Evolutionary conservation across 2,888 invertebrate species (phyloP).

Genomic region (Azorinus chamasolen): DNA sequence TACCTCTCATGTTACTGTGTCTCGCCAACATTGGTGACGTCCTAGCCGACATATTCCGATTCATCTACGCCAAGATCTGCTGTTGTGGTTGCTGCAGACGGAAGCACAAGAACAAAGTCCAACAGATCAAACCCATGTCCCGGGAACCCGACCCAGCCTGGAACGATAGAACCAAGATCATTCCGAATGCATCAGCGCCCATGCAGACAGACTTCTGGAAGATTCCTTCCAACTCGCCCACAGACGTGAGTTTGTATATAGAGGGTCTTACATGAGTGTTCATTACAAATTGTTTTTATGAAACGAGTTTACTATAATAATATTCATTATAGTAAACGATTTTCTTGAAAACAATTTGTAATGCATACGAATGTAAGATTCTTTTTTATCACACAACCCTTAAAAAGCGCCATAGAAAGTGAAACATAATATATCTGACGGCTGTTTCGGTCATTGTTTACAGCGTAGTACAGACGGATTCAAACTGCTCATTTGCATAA

Average conservation of each 20-base stretch:
- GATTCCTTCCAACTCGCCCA: constrained; percentile 67
- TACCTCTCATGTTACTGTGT: constrained; percentile 88
- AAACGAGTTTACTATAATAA: too few species aligned
- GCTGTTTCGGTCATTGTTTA: too few species aligned
- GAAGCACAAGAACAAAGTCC: constrained; percentile 67
- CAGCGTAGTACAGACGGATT: too few species aligned
- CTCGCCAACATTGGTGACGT: constrained; percentile 88
- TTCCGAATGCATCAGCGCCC: constrained; percentile 56
- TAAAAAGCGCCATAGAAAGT: too few species aligned
- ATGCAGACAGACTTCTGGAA: constrained; percentile 71
- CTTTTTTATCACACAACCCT: too few species aligned
- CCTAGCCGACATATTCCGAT: constrained; percentile 87
- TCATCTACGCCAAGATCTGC: constrained; percentile 86
- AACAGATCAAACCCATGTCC: constrained; percentile 69
- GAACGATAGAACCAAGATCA: constrained; percentile 70
- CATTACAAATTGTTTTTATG: too few species aligned
- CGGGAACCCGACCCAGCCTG: constrained; percentile 70
- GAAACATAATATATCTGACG: too few species aligned
- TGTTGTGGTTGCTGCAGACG: constrained; percentile 84
- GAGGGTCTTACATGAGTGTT: too few species aligned
- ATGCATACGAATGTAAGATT: too few species aligned
- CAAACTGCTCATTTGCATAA: too few species aligned
- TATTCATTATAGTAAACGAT: too few species aligned
- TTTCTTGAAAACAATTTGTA: too few species aligned
- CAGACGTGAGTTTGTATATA: constrained; percentile 7